phyloP scores from a whole-genome alignment of 2,797 vertebrate genomes.

The Cheirogaleus major region DNA sequence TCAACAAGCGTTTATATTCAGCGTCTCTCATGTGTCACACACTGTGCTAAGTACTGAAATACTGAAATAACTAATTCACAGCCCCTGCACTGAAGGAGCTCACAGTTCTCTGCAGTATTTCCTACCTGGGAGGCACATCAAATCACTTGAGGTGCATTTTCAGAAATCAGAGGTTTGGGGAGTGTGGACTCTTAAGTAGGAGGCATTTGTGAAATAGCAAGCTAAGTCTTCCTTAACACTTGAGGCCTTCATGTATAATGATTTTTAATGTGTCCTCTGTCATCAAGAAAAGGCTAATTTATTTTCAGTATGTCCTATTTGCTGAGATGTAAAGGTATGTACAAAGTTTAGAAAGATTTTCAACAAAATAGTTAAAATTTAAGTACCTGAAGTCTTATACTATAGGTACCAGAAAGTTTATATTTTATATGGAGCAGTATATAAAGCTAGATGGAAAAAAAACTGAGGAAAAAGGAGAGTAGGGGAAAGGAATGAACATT shows the following conservation, averaged over 20 bases:
- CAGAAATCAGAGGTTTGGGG: background rate
- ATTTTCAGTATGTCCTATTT: background rate
- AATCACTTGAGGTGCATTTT: background rate
- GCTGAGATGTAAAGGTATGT: background rate
- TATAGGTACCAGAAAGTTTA: background rate
- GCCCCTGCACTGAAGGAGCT: background rate
- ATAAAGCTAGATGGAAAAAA: background rate
- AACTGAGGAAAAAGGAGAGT: background rate
- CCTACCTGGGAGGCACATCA: background rate
- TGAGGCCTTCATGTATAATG: background rate
- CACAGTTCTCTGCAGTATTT: background rate
- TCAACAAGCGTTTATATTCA: background rate
- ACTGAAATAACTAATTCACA: background rate
- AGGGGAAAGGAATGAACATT: background rate
- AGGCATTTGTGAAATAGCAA: background rate
- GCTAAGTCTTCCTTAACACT: background rate
- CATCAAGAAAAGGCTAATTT: background rate
- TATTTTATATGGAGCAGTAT: background rate
- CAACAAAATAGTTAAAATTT: constrained; percentile 12
- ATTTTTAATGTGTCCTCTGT: background rate
- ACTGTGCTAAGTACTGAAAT: background rate
- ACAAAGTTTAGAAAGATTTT: constrained; percentile 10
- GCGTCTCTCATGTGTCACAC: background rate
- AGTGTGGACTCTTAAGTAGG: background rate
- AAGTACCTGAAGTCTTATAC: background rate